phyloP scores from a whole-genome alignment of 2,113 vertebrate genomes.

The Caretta caretta region DNA sequence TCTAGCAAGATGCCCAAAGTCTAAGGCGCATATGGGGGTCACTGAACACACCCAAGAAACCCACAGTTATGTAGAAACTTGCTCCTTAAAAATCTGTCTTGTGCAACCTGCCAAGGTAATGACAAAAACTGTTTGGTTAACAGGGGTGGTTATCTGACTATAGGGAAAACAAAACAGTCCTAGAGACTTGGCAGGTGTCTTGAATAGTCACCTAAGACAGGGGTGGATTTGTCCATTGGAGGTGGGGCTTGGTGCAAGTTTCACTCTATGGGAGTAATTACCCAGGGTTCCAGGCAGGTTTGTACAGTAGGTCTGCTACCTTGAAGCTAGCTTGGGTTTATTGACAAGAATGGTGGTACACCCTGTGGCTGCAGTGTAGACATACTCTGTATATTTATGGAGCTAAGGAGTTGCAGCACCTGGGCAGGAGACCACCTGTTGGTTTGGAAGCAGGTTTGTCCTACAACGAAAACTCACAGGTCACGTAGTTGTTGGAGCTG shows the following conservation, averaged over 20 bases:
- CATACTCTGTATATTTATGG: too few relatives aligned
- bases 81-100: background rate
- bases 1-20: background rate
- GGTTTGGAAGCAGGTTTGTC: background rate
- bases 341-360: too few relatives aligned
- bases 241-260: background rate
- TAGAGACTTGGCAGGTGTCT: background rate
- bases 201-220: background rate
- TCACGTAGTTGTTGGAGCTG: background rate
- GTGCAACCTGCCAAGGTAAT: background rate
- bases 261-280: background rate
- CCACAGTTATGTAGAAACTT: background rate
- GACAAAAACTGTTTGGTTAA: background rate
- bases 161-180: background rate
- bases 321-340: too few relatives aligned
- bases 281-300: too few relatives aligned
- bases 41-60: fast-evolving
- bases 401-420: too few relatives aligned
- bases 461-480: background rate
- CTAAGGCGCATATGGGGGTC: background rate
- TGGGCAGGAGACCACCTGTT: background rate
- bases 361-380: too few relatives aligned
- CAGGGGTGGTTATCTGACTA: background rate
- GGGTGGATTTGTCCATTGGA: background rate
- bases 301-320: too few relatives aligned